phyloP scores from a whole-genome alignment of 2,888 invertebrate species.

The Pachydiplax longipennis region DNA sequence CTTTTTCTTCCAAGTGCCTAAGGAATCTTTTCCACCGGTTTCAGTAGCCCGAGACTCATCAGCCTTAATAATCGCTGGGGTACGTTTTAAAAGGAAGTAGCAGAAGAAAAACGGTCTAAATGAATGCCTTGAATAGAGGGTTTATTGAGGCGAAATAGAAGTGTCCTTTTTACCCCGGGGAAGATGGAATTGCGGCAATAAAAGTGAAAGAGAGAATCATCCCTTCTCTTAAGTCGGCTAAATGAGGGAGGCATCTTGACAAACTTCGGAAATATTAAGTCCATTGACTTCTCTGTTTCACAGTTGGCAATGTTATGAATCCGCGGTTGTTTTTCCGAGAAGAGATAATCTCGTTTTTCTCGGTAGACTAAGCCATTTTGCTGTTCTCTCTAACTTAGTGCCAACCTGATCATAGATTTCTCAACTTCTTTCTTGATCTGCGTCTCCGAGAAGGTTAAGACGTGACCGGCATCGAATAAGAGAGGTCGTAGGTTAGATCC shows the following conservation, averaged over 20 bases:
- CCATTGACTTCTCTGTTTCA: neutral
- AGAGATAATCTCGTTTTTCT: conserved; percentile 4
- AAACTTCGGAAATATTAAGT: neutral
- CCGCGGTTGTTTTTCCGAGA: neutral
- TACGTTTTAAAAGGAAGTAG: conserved; percentile 1
- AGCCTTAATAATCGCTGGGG: conserved; percentile 23
- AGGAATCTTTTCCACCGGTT: neutral
- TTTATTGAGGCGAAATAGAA: neutral
- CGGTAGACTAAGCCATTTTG: neutral
- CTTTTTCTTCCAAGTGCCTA: neutral
- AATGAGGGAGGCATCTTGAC: neutral
- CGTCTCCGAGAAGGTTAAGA: conserved; percentile 1
- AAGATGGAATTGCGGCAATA: neutral
- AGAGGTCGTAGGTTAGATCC: conserved; percentile 27
- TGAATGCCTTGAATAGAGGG: neutral
- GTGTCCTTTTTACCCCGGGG: neutral
- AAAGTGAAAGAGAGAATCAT: neutral
- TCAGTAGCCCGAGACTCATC: neutral
- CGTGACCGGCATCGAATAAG: conserved; percentile 36
- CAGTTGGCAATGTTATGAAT: neutral
- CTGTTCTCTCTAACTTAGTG: neutral
- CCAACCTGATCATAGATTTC: conserved; percentile 24
- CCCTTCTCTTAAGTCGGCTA: neutral
- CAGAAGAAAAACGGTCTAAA: neutral
- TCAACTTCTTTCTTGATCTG: neutral